Evolutionary conservation across 2,888 invertebrate species (phyloP), one percentile per base, ranked within the genome.

Genomic region (Aproaerema taeniolella): DNA sequence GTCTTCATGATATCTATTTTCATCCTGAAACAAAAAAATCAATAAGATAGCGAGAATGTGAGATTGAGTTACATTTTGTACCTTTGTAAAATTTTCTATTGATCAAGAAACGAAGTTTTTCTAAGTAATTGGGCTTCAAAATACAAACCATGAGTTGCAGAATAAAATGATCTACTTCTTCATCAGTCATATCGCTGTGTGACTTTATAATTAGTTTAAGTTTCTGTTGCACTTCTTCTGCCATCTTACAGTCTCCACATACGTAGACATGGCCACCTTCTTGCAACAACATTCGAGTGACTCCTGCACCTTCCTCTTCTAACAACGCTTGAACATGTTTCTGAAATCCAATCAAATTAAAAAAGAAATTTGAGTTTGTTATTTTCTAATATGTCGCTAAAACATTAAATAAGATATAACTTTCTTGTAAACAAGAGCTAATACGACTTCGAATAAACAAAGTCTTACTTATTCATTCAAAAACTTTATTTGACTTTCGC

Each of bases 241-340:
- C 98, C 98, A 98, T 98, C 45, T 96, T 95, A 58, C 97, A 97
- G 79, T 98, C 98, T 7, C 98, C 98, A 61, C 98, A 98, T 0
- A 98, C 97, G 66, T 96, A 98, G 65, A 98, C 94, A 68, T 97
- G 97, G 0, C 96, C 97, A 38, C 90, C 89, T 63, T 95, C 90
- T 43, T 91, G 81, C 7, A 93, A 89, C 31, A 98, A 79, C 76
- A 95, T 88, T 37, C 90, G 88, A 61, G 92, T 94, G 38, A 98
- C 89, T 55, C 91, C 89, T 20, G 89, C 88, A 7, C 94, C 92
- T 76, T 96, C 94, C 38, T 91, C 89, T 69, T 92, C 89, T 56
- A 97, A 88, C 50, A 95, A 83, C 62, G 94, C 93, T 89, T 98
- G 98, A 1, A 98, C 97, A 66, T 98, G 96, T 56, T 94, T 95